A percentile compares a stretch with the other conserved stretches of the same genome.
Conservation (phyloP, 2,797 vertebrate species). For the Lacerta viridis region DNA sequence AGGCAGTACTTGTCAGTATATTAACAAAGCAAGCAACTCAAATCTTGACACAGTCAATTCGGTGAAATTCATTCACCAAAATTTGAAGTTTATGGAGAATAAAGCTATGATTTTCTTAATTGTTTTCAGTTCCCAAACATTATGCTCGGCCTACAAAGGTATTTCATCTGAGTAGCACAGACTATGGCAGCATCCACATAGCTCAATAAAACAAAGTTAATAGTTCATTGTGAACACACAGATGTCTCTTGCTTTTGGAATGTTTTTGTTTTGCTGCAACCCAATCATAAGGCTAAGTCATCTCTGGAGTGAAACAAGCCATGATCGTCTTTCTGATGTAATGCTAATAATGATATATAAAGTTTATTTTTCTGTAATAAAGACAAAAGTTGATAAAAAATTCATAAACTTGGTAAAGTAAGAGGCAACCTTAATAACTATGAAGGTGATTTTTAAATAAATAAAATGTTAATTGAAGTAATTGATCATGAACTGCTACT, state of each 20-base stretch:
- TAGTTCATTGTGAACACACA: no score
- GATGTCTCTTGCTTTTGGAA: no score
- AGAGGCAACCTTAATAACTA: background rate
- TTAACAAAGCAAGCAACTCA: background rate
- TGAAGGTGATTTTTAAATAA: background rate
- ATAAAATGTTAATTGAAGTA: constrained; percentile 1
- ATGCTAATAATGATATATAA: background rate
- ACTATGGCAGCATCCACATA: background rate
- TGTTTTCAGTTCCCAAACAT: background rate
- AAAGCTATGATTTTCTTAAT: background rate
- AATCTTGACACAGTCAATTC: no score
- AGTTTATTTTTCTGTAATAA: background rate
- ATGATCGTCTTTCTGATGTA: no score
- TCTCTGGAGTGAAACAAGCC: no score
- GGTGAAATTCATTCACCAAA: background rate
- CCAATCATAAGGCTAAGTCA: no score
- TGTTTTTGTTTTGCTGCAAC: no score
- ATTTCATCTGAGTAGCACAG: background rate
- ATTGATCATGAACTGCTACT: background rate
- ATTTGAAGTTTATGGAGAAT: background rate
- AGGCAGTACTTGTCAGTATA: background rate
- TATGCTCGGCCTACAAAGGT: background rate
- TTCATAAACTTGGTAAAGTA: background rate
- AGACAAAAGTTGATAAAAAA: background rate
- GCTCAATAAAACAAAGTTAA: no score